A percentile compares a stretch with the other conserved stretches of the same genome.
Evolutionary conservation across 2,888 invertebrate genomes (phyloP).

Genomic region (Yponomeuta malinellus): DNA sequence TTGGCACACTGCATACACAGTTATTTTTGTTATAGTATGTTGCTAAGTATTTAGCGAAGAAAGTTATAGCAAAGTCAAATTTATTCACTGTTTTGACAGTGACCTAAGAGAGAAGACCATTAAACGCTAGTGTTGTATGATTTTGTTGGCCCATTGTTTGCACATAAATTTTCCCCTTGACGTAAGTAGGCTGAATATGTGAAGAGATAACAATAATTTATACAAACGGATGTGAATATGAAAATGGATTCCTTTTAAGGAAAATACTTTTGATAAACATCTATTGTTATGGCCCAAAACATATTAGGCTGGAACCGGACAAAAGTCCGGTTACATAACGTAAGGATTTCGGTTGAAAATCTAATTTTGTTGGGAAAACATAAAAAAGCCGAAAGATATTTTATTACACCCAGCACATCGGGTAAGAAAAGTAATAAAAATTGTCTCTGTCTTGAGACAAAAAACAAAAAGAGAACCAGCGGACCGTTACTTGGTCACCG

Average conservation of each 20-base stretch:
- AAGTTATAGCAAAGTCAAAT: neutral
- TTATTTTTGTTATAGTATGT: too few relatives aligned
- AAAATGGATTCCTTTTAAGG: neutral
- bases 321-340: neutral
- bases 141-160: constrained; percentile 6
- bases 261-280: neutral
- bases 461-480: constrained; percentile 37
- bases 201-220: constrained; percentile 10
- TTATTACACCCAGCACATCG: constrained; percentile 7
- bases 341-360: constrained; percentile 4
- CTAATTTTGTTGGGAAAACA: constrained; percentile 6
- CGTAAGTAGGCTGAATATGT: constrained; percentile 12
- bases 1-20: too few relatives aligned
- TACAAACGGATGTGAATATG: constrained; percentile 4
- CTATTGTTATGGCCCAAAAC: neutral
- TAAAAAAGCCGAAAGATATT: neutral
- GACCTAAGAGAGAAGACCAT: neutral
- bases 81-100: neutral
- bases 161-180: constrained; percentile 5
- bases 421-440: constrained; percentile 14
- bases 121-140: neutral
- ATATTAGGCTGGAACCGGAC: neutral
- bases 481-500: constrained; percentile 35
- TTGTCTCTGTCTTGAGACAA: constrained; percentile 15
- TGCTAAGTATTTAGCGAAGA: neutral